Percentiles rank a stretch among this genome's conserved stretches.
phyloP scores from a whole-genome alignment of 2,888 invertebrate species.

The Drosophila eohydei region DNA sequence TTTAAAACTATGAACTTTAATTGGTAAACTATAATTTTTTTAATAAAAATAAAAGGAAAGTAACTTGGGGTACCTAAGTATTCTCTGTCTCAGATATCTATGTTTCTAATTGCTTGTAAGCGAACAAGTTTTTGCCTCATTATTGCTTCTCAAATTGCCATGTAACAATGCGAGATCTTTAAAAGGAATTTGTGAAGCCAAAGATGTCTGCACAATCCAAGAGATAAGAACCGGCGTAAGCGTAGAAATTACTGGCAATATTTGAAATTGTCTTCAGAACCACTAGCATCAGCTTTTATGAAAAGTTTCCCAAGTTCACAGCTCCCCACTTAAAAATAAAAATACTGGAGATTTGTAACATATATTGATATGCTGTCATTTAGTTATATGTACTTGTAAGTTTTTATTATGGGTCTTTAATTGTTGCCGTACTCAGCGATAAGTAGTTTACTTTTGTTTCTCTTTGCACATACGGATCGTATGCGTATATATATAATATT shows the following conservation, averaged over 20 bases:
- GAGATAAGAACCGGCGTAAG: not conserved
- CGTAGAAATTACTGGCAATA: not conserved
- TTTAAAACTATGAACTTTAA: not conserved
- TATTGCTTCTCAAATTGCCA: no score
- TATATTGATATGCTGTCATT: constrained; percentile 74
- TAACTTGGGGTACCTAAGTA: not conserved
- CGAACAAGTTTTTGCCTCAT: no score
- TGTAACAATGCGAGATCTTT: no score
- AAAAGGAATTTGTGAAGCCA: no score
- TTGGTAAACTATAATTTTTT: not conserved
- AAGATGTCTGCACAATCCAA: not conserved
- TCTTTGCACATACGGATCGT: constrained; percentile 21
- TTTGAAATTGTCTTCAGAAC: not conserved
- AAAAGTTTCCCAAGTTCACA: no score
- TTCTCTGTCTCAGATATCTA: no score
- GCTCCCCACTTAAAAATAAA: not conserved
- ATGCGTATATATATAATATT: constrained; percentile 31
- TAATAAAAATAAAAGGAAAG: not conserved
- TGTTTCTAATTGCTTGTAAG: no score
- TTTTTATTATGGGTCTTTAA: constrained; percentile 60
- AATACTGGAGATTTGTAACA: constrained; percentile 44
- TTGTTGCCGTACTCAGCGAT: constrained; percentile 41
- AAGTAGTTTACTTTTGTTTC: constrained; percentile 29
- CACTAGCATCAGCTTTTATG: not conserved
- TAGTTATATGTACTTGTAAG: constrained; percentile 57